Conservation (phyloP, 1,140 invertebrate genomes). For the Sarcophaga bullata region DNA sequence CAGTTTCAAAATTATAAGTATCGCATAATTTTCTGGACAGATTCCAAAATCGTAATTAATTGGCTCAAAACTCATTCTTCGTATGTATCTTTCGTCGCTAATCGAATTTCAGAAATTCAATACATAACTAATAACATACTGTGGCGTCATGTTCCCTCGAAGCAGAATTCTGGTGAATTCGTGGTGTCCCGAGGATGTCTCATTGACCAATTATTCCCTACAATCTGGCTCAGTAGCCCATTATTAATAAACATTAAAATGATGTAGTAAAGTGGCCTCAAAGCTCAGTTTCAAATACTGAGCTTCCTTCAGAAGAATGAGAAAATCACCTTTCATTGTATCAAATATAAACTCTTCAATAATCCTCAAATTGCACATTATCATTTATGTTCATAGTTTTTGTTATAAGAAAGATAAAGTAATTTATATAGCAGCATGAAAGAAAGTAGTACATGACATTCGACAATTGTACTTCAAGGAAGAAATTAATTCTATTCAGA, state of each 20-base stretch:
- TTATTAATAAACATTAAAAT: background rate
- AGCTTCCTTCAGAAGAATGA: background rate
- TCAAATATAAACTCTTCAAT: no score
- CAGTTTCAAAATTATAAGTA: background rate
- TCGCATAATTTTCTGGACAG: slow-evolving; percentile 25
- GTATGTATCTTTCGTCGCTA: slow-evolving; percentile 51
- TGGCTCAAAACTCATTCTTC: slow-evolving; percentile 38
- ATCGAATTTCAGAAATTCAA: no score
- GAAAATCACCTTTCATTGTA: no score
- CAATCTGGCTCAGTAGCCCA: slow-evolving; percentile 19
- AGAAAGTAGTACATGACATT: no score
- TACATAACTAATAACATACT: slow-evolving; percentile 42
- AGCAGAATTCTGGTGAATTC: slow-evolving; percentile 47
- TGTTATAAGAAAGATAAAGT: no score
- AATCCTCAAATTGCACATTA: no score
- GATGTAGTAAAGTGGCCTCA: background rate
- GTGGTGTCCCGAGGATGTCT: slow-evolving; percentile 27
- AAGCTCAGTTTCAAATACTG: background rate
- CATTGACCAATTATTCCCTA: background rate
- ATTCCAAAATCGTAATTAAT: slow-evolving; percentile 40
- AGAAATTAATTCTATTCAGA: no score
- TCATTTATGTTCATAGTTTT: no score
- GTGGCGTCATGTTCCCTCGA: slow-evolving; percentile 52
- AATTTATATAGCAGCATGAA: no score
- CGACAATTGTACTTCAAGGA: no score